Evolutionary conservation across 2,888 invertebrate species (phyloP).

Genomic region (Schizaphis graminum): DNA sequence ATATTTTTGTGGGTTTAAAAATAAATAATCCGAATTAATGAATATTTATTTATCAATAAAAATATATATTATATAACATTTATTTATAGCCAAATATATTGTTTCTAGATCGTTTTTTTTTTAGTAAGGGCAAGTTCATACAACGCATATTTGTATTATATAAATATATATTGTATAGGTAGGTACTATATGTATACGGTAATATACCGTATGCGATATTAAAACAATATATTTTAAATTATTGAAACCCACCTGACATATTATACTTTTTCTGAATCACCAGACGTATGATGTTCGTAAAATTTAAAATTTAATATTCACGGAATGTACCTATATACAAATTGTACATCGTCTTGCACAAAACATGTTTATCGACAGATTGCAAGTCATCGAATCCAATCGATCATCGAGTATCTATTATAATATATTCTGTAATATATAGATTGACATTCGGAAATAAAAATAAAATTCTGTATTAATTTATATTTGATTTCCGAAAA

Average conservation of each 20-base stretch:
- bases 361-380: not conserved
- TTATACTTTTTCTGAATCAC: not conserved
- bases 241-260: not conserved
- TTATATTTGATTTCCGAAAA: not conserved
- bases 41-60: not conserved
- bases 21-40: not conserved
- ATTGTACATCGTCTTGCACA: not conserved
- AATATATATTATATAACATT: not conserved
- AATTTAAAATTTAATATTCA: not conserved
- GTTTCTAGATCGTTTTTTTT: not conserved
- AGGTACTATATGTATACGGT: not conserved
- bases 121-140: not conserved
- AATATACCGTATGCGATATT: not conserved
- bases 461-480: not conserved
- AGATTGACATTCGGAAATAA: not conserved
- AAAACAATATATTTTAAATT: not conserved
- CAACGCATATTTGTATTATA: not conserved
- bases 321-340: not conserved
- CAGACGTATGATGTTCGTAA: not conserved
- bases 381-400: not conserved
- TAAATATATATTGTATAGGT: not conserved
- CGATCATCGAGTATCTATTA: not conserved
- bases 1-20: not conserved
- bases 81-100: not conserved
- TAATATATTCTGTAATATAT: not conserved